phyloP scores from a whole-genome alignment of 2,888 invertebrate species.

The Subacronicta megacephala region DNA sequence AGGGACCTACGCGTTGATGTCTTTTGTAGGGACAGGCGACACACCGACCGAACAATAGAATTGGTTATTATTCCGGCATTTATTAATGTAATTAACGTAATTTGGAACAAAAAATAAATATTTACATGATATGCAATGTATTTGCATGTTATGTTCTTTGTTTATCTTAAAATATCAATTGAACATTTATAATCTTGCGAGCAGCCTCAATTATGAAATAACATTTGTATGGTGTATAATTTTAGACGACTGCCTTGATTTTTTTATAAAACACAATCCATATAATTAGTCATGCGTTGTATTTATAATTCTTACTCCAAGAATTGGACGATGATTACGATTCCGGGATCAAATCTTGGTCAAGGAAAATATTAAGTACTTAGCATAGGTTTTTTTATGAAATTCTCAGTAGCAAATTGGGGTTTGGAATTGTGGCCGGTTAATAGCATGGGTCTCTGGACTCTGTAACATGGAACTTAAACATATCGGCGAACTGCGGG shows the following conservation, averaged over 20 bases:
- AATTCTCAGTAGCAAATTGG: too few species aligned
- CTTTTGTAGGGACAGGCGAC: slow-evolving; percentile 18
- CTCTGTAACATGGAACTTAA: too few species aligned
- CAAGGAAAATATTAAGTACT: not conserved
- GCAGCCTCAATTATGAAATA: not conserved
- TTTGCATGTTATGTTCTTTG: too few species aligned
- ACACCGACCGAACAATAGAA: too few species aligned
- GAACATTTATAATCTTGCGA: not conserved
- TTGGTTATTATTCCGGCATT: too few species aligned
- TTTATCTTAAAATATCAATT: too few species aligned
- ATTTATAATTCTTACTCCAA: not conserved
- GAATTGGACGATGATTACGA: not conserved
- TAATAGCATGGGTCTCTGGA: too few species aligned
- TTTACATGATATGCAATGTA: too few species aligned
- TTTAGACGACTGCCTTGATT: slow-evolving; percentile 2
- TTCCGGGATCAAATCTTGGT: slow-evolving; percentile 16
- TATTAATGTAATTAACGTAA: too few species aligned
- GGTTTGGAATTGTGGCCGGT: too few species aligned
- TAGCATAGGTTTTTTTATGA: not conserved
- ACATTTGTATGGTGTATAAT: not conserved
- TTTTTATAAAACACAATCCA: not conserved
- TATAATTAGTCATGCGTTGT: slow-evolving; percentile 3
- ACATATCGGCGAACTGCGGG: too few species aligned
- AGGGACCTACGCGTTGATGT: slow-evolving; percentile 40
- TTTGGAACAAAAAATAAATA: too few species aligned